Evolutionary conservation across 92 coral and sea anemone genomes (phyloP).

Genomic region (Porites rus): DNA sequence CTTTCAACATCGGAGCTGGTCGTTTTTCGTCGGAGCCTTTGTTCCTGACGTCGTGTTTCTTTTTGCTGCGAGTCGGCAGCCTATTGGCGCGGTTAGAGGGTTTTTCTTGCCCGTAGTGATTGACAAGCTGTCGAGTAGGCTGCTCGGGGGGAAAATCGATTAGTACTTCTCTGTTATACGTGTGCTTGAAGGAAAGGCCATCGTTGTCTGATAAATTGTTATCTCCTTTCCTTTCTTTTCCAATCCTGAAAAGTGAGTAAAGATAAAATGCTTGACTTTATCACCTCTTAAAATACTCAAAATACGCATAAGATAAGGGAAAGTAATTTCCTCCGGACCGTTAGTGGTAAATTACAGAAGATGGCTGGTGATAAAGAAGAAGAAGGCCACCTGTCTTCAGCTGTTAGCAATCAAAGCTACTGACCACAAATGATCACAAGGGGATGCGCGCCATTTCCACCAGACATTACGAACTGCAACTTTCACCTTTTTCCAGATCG

Average conservation of each 20-base stretch:
- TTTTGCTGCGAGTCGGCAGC: constrained; percentile 39
- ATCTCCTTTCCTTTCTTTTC: constrained; percentile 80
- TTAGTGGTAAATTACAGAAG: no score
- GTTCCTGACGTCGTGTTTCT: constrained; percentile 44
- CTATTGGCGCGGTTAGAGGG: constrained; percentile 12
- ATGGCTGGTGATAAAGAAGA: no score
- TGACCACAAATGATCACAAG: no score
- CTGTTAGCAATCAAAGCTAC: no score
- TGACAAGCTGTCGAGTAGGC: constrained; percentile 85
- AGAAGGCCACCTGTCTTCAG: no score
- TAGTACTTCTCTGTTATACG: constrained; percentile 71
- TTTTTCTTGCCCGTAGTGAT: constrained; percentile 62
- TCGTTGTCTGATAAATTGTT: constrained; percentile 77
- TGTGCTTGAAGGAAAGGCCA: constrained; percentile 62
- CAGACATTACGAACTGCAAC: no score
- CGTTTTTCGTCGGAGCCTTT: constrained; percentile 32
- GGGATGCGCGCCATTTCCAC: no score
- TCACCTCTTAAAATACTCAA: no score
- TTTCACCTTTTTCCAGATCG: no score
- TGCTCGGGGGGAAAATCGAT: constrained; percentile 91
- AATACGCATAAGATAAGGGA: no score
- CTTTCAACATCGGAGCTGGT: constrained; percentile 44
- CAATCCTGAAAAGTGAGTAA: constrained; percentile 50
- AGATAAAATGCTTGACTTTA: no score
- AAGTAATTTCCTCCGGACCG: no score